These are phyloP conservation scores for Lutjanus erythropterus DNA, from an alignment of 2,113 vertebrate species.

Conservation along the genomic window DNA sequence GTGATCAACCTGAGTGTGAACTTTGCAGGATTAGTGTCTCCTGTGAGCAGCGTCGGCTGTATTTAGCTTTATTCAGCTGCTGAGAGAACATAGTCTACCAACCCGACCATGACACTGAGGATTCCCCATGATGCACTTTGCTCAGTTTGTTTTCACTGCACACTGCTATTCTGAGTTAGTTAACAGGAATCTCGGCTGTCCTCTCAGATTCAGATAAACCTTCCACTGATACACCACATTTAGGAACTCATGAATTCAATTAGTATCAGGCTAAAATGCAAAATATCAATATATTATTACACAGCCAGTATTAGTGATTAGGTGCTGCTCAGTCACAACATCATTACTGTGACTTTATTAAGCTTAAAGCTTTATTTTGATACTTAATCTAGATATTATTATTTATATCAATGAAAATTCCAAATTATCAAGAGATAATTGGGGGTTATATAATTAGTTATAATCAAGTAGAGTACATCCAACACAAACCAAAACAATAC, in stretches of 20 bases:
- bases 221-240: too few species aligned
- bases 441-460: too few species aligned
- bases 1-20: constrained; percentile 1
- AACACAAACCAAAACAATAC: neutral
- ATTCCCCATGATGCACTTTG: neutral
- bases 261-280: neutral
- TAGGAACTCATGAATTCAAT: neutral
- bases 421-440: too few species aligned
- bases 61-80: neutral
- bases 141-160: constrained; percentile 2
- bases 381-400: neutral
- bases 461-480: too few species aligned
- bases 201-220: neutral
- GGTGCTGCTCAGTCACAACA: too few species aligned
- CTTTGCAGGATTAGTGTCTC: neutral
- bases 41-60: neutral
- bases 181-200: constrained; percentile 16
- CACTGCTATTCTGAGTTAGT: neutral
- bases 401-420: neutral
- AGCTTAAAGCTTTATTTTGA: too few species aligned
- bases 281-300: neutral
- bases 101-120: neutral
- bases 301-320: too few species aligned
- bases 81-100: neutral
- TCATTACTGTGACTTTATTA: too few species aligned